These are phyloP conservation scores for Mesorhabditis spiculigera DNA, from an alignment of 2,888 invertebrate genomes.

Conservation along the genomic window DNA sequence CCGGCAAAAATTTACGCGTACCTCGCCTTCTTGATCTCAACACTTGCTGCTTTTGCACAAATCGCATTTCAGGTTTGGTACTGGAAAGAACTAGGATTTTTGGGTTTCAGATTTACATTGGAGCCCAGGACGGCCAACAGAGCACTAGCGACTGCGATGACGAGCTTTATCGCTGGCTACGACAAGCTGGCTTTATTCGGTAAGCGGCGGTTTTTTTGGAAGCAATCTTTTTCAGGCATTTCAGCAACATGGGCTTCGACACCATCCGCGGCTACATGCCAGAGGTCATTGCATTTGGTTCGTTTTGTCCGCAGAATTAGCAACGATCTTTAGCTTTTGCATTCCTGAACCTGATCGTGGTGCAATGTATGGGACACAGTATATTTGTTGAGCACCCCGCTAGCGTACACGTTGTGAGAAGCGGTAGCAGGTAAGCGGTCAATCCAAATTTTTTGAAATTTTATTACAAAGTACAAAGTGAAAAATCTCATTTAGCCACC, in stretches of 20 bases:
- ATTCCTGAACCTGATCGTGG: background rate
- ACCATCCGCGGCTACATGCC: conserved; percentile 37
- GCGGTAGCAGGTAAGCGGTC: background rate
- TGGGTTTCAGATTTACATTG: conserved; percentile 6
- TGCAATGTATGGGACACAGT: background rate
- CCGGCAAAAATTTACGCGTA: conserved; percentile 16
- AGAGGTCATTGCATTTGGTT: conserved; percentile 31
- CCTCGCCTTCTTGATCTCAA: conserved; percentile 19
- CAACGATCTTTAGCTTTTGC: background rate
- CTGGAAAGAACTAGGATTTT: no score
- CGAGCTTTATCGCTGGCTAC: conserved; percentile 9
- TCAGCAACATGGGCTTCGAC: conserved; percentile 27
- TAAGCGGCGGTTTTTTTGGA: background rate
- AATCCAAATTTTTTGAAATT: background rate
- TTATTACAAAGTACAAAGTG: background rate
- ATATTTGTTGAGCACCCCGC: background rate
- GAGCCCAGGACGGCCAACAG: no score
- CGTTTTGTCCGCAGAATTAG: background rate
- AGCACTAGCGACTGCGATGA: conserved; percentile 7
- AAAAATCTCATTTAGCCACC: background rate
- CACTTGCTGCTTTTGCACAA: conserved; percentile 28
- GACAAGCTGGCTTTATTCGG: conserved; percentile 17
- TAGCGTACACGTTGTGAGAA: background rate
- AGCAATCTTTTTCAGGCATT: conserved; percentile 28
- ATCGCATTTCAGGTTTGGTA: conserved; percentile 34